These are phyloP conservation scores for Hypomesus transpacificus DNA, from an alignment of 2,113 vertebrate genomes.

Conservation along the genomic window DNA sequence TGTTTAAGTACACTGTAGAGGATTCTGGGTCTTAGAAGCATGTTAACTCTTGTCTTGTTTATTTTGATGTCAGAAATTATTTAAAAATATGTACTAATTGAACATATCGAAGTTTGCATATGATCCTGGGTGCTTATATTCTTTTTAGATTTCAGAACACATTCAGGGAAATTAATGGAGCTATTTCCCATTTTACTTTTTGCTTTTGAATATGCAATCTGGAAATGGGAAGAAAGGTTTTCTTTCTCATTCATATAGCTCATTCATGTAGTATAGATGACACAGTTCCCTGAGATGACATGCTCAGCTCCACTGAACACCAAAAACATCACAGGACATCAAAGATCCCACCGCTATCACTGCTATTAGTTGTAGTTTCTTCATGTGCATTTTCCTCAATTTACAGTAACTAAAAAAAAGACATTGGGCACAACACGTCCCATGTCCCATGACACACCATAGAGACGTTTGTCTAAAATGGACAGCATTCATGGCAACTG, in stretches of 20 bases:
- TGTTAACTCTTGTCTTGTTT: constrained; percentile 14
- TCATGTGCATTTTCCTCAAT: too few relatives aligned
- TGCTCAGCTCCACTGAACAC: not conserved
- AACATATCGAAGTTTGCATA: constrained; percentile 13
- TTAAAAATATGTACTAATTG: constrained; percentile 14
- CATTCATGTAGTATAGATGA: constrained; percentile 15
- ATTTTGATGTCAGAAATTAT: constrained; percentile 42
- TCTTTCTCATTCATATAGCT: not conserved
- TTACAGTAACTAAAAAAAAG: too few relatives aligned
- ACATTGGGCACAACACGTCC: too few relatives aligned
- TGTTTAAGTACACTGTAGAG: constrained; percentile 48
- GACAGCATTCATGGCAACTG: constrained; percentile 29
- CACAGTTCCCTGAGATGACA: constrained; percentile 3
- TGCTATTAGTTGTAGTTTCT: too few relatives aligned
- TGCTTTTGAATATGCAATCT: constrained; percentile 20
- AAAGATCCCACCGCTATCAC: too few relatives aligned
- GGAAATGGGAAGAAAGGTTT: constrained; percentile 23
- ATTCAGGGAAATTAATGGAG: constrained; percentile 21
- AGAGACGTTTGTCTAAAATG: constrained; percentile 14
- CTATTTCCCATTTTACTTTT: constrained; percentile 18
- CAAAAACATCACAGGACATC: constrained; percentile 7
- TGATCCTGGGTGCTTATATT: constrained; percentile 39
- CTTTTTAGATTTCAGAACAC: constrained; percentile 20
- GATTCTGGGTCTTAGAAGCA: constrained; percentile 15
- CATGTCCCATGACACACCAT: constrained; percentile 13